A percentile compares a stretch with the other conserved stretches of the same genome.
Evolutionary conservation across 1,140 invertebrate genomes (phyloP).

Genomic region (Drosophila bipectinata): DNA sequence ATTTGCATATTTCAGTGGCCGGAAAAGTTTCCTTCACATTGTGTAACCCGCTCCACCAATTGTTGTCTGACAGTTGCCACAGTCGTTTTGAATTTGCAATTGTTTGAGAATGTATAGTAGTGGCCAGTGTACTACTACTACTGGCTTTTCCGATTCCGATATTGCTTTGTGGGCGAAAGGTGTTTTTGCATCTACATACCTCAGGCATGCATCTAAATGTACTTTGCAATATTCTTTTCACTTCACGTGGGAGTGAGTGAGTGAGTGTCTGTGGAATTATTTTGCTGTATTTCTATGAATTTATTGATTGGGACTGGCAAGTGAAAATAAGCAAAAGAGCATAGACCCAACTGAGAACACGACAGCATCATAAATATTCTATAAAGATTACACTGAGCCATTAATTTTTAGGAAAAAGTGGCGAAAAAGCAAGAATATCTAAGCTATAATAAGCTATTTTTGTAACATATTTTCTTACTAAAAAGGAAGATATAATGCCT

Average conservation of each 20-base stretch:
- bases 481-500: too few species aligned
- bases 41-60: constrained; percentile 26
- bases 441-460: too few species aligned
- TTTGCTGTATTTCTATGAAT: constrained; percentile 55
- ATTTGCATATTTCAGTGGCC: constrained; percentile 58
- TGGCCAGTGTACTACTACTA: neutral
- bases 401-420: neutral
- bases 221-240: constrained; percentile 31
- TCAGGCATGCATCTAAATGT: constrained; percentile 44
- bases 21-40: constrained; percentile 49
- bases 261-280: constrained; percentile 59
- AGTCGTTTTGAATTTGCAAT: constrained; percentile 36
- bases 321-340: constrained; percentile 33
- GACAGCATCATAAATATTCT: constrained; percentile 32
- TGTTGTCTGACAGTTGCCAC: constrained; percentile 25
- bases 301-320: constrained; percentile 65
- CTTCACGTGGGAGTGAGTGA: neutral
- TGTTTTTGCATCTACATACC: constrained; percentile 40
- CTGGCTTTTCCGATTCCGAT: constrained; percentile 26
- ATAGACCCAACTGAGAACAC: constrained; percentile 14
- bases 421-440: too few species aligned
- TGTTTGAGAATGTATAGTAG: constrained; percentile 37
- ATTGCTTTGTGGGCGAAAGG: constrained; percentile 16
- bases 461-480: too few species aligned
- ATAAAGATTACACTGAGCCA: constrained; percentile 20